phyloP scores from a whole-genome alignment of 2,888 invertebrate genomes.

The Drosophila stalkeri region DNA sequence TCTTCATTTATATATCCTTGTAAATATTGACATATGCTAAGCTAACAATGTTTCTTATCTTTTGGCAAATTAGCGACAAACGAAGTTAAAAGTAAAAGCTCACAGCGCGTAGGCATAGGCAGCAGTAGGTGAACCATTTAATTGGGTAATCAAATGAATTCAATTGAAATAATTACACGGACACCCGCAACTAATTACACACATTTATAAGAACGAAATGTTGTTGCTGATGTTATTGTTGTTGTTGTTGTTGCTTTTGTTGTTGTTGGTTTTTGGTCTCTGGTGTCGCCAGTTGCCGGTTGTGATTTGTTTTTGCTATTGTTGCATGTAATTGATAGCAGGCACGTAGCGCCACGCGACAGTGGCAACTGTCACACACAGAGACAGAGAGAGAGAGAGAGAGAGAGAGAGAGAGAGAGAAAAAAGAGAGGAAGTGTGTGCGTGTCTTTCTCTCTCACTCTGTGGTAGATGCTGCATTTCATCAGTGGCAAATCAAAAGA shows the following conservation, averaged over 20 bases:
- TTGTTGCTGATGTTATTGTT: conserved; percentile 5
- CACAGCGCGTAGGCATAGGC: not conserved
- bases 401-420: not conserved
- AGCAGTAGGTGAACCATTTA: conserved; percentile 29
- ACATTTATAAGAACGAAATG: conserved; percentile 44
- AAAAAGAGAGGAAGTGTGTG: not conserved
- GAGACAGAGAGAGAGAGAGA: not conserved
- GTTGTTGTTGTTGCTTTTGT: conserved; percentile 3
- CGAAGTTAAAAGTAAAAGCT: not conserved
- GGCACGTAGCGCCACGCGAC: conserved; percentile 42
- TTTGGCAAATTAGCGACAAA: conserved; percentile 8
- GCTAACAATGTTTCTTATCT: not conserved
- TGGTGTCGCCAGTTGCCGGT: conserved; percentile 27
- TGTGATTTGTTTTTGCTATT: conserved; percentile 37
- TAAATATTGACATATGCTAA: not conserved
- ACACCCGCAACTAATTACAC: conserved; percentile 53
- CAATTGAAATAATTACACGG: conserved; percentile 50
- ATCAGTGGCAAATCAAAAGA: conserved; percentile 58
- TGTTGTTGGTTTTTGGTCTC: conserved; percentile 8
- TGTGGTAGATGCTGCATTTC: conserved; percentile 24
- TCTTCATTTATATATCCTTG: not conserved
- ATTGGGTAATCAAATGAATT: conserved; percentile 46
- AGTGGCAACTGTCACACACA: conserved; percentile 21
- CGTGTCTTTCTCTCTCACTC: not conserved
- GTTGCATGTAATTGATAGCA: conserved; percentile 53